Evolutionary conservation across 2,113 vertebrate species (phyloP).

Genomic region (Sinocyclocheilus rhinocerous): DNA sequence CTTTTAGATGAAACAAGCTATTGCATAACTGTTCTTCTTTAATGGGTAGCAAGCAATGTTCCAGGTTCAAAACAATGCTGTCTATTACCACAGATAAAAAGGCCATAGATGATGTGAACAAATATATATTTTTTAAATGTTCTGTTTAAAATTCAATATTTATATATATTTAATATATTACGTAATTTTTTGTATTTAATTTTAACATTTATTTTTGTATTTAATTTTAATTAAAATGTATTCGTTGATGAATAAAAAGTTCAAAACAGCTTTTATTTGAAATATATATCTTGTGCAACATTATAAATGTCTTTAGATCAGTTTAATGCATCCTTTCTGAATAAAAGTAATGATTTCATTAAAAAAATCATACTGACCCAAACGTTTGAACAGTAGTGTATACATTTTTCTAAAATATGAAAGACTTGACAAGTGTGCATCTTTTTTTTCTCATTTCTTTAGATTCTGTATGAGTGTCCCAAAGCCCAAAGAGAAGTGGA

Average conservation of each 20-base stretch:
- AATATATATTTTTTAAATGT: background rate
- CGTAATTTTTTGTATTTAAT: too few species aligned
- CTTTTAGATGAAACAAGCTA: too few species aligned
- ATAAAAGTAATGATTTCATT: background rate
- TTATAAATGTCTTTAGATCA: too few species aligned
- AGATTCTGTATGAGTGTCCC: slow-evolving; percentile 87
- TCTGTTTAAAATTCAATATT: background rate
- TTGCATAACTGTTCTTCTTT: slow-evolving; percentile 5
- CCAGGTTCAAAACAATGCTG: background rate
- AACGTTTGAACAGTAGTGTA: background rate
- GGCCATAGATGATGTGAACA: background rate
- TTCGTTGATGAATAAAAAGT: background rate
- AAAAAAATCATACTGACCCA: background rate
- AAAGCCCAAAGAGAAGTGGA: slow-evolving; percentile 94
- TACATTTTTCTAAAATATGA: background rate
- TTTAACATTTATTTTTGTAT: background rate
- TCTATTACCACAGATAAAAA: background rate
- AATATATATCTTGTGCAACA: background rate
- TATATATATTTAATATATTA: background rate
- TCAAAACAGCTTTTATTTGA: background rate
- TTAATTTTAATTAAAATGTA: background rate
- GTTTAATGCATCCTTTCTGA: background rate
- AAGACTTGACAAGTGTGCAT: background rate
- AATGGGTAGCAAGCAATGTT: background rate
- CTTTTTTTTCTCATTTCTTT: slow-evolving; percentile 1